These are phyloP conservation scores for Mesocentrotus franciscanus DNA, from an alignment of 53 echinoderm and acorn worm genomes.

Conservation along the genomic window DNA sequence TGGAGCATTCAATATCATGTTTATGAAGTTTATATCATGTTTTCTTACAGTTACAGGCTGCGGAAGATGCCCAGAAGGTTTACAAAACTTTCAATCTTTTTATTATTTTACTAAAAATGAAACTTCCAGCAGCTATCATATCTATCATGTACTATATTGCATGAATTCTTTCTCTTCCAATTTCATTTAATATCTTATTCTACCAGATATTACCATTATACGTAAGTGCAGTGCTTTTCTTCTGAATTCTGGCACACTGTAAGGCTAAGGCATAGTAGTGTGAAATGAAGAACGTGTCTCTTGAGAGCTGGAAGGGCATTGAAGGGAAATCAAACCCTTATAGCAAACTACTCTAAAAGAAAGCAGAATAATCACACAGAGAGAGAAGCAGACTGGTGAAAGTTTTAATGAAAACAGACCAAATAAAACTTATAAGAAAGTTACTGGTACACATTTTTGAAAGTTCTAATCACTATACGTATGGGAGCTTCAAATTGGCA, in stretches of 20 bases:
- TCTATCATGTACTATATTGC: constrained; percentile 31
- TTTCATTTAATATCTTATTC: background rate
- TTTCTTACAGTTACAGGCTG: constrained; percentile 29
- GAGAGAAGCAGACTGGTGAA: background rate
- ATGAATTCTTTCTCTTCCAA: constrained; percentile 4
- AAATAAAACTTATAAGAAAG: too few relatives aligned
- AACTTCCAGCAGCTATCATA: constrained; percentile 14
- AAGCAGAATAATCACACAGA: background rate
- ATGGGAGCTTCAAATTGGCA: too few relatives aligned
- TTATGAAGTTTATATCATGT: constrained; percentile 3
- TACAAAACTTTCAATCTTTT: background rate
- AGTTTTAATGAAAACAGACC: background rate
- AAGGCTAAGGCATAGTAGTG: background rate
- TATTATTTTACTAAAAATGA: background rate
- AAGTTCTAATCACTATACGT: too few relatives aligned
- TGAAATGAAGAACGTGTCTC: background rate
- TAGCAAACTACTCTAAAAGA: background rate
- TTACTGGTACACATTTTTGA: too few relatives aligned
- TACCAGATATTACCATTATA: constrained; percentile 2
- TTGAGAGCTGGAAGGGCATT: background rate
- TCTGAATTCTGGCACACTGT: constrained; percentile 13
- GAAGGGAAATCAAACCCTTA: background rate
- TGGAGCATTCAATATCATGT: too few relatives aligned
- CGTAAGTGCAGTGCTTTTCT: constrained; percentile 48
- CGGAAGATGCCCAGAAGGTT: background rate